Percentiles rank a stretch among this genome's conserved stretches.
These are phyloP conservation scores for Sparidentex hasta DNA, from an alignment of 2,797 vertebrate genomes.

Conservation along the genomic window DNA sequence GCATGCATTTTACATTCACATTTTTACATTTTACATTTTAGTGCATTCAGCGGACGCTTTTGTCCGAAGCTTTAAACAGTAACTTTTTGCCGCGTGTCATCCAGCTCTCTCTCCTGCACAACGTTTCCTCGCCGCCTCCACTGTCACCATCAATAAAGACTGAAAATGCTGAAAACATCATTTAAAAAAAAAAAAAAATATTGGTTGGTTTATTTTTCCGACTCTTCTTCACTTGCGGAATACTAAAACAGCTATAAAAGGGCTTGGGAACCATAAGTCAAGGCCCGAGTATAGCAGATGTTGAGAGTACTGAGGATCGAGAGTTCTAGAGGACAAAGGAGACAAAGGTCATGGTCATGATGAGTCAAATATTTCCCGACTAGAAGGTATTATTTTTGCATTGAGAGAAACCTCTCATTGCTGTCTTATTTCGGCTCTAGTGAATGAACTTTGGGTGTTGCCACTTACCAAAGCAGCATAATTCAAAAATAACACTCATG, in stretches of 20 bases:
- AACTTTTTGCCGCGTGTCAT: not conserved
- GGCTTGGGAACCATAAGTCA: not conserved
- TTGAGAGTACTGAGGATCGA: constrained; percentile 9
- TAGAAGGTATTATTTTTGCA: constrained; percentile 43
- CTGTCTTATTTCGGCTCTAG: constrained; percentile 52
- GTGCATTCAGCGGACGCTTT: too few relatives aligned
- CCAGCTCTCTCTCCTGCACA: not conserved
- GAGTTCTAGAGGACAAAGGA: not conserved
- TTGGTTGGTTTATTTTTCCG: not conserved
- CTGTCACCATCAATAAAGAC: not conserved
- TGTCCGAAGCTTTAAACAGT: not conserved
- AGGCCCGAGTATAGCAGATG: not conserved
- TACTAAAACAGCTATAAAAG: not conserved
- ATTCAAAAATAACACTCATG: constrained; percentile 72
- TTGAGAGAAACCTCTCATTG: constrained; percentile 56
- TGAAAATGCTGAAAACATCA: not conserved
- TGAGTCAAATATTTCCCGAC: constrained; percentile 34
- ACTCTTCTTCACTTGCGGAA: not conserved
- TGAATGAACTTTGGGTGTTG: constrained; percentile 66
- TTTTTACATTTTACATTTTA: too few relatives aligned
- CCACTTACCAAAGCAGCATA: constrained; percentile 46
- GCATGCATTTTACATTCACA: too few relatives aligned
- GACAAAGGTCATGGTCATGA: constrained; percentile 32
- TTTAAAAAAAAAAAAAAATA: too few relatives aligned
- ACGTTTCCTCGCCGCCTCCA: not conserved